phyloP scores from a whole-genome alignment of 2,113 vertebrate genomes.

The Motacilla tschutschensis region DNA sequence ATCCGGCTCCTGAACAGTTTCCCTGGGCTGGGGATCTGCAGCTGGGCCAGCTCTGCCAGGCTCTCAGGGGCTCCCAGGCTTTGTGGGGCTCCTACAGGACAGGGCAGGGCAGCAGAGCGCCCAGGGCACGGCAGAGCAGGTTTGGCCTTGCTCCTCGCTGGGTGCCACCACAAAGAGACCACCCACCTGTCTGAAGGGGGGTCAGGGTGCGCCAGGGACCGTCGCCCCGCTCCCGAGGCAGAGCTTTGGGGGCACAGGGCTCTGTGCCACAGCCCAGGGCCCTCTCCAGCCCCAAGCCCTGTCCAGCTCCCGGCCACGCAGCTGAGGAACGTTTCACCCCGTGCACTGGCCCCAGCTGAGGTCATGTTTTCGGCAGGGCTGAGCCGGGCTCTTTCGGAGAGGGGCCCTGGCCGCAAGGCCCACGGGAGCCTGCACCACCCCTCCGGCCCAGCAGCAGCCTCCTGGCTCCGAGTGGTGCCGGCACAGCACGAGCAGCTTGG shows the following conservation, averaged over 20 bases:
- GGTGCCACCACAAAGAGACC: not conserved
- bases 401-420: conserved; percentile 4
- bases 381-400: not conserved
- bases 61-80: not conserved
- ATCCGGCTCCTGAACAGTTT: accelerated
- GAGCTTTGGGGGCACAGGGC: accelerated
- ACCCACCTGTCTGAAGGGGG: accelerated
- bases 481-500: not conserved
- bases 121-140: not conserved
- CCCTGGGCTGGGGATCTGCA: not conserved
- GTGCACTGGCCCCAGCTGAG: conserved; percentile 53
- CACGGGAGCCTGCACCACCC: conserved; percentile 8
- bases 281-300: not conserved
- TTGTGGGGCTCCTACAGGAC: not conserved
- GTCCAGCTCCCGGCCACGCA: accelerated
- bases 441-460: not conserved
- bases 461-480: not conserved
- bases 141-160: not conserved
- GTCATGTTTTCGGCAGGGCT: conserved; percentile 35
- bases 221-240: accelerated
- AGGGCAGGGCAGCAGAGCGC: not conserved
- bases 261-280: not conserved
- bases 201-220: accelerated
- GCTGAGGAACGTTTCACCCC: conserved; percentile 43
- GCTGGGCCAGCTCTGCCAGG: not conserved